Evolutionary conservation across 2,113 vertebrate genomes (phyloP).

Genomic region (Falcunculus frontatus): DNA sequence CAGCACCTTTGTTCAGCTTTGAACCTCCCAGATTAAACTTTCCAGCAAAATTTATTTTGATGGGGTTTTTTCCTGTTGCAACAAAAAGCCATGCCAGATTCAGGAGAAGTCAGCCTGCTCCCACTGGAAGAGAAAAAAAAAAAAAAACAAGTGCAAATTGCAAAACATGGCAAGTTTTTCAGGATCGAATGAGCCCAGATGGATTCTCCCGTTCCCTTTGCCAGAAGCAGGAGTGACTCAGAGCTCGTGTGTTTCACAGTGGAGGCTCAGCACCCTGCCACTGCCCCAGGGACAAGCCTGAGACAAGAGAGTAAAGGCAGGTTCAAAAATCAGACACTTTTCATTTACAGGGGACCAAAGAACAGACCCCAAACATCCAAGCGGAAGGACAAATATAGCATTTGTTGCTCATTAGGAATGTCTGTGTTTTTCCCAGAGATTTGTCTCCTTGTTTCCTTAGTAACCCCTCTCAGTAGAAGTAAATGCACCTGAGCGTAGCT

Average conservation of each 20-base stretch:
- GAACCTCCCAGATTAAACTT: not conserved
- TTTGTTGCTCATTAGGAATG: not conserved
- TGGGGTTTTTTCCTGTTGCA: not conserved
- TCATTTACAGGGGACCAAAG: not conserved
- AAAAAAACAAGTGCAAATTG: not conserved
- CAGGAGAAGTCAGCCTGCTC: not conserved
- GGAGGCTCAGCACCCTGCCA: not conserved
- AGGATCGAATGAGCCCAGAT: conserved; percentile 37
- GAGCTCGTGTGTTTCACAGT: not conserved
- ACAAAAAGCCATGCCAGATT: not conserved
- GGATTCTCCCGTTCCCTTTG: conserved; percentile 10
- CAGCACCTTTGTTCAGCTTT: not conserved
- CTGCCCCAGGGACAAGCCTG: not conserved
- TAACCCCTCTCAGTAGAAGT: not conserved
- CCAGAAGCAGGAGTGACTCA: conserved; percentile 21
- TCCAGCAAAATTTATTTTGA: not conserved
- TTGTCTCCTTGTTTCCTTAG: conserved; percentile 31
- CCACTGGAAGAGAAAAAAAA: not conserved
- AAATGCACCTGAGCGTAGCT: not conserved
- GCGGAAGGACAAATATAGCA: not conserved
- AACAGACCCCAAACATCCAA: not conserved
- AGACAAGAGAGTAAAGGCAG: not conserved
- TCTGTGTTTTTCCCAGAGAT: not conserved
- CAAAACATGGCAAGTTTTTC: not conserved
- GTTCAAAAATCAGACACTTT: not conserved